These are phyloP conservation scores for Equus przewalskii DNA, from an alignment of 2,113 vertebrate genomes.

Conservation along the genomic window DNA sequence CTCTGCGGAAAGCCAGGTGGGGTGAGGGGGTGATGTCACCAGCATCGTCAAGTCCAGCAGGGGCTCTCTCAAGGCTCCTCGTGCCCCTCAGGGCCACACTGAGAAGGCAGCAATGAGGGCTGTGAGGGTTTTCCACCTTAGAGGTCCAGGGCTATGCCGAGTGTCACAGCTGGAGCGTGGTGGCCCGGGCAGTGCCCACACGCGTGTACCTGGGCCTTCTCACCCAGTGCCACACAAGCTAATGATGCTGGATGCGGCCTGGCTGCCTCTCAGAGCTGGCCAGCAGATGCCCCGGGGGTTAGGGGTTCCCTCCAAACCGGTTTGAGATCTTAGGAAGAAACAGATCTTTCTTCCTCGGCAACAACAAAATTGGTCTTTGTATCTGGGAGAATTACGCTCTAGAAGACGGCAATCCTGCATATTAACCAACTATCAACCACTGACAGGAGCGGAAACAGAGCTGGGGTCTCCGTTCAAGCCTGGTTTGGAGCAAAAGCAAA, in stretches of 20 bases:
- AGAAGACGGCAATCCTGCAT: constrained; percentile 57
- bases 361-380: constrained; percentile 75
- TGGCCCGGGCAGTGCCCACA: not conserved
- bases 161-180: accelerated
- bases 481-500: constrained; percentile 62
- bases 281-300: not conserved
- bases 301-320: constrained; percentile 32
- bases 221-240: not conserved
- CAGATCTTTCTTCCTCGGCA: constrained; percentile 73
- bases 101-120: not conserved
- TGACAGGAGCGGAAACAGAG: constrained; percentile 65
- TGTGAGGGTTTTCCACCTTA: not conserved
- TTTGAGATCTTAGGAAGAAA: constrained; percentile 72
- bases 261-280: not conserved
- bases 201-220: not conserved
- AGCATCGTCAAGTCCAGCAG: not conserved
- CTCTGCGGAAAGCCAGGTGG: not conserved
- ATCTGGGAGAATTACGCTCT: constrained; percentile 76
- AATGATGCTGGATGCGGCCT: not conserved
- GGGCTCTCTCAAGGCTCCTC: not conserved
- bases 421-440: constrained; percentile 79
- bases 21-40: not conserved
- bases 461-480: constrained; percentile 50
- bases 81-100: not conserved
- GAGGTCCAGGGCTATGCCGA: not conserved